Base-by-base conservation (phyloP, 2,113 vertebrate species). In the Perca flavescens region DNA sequence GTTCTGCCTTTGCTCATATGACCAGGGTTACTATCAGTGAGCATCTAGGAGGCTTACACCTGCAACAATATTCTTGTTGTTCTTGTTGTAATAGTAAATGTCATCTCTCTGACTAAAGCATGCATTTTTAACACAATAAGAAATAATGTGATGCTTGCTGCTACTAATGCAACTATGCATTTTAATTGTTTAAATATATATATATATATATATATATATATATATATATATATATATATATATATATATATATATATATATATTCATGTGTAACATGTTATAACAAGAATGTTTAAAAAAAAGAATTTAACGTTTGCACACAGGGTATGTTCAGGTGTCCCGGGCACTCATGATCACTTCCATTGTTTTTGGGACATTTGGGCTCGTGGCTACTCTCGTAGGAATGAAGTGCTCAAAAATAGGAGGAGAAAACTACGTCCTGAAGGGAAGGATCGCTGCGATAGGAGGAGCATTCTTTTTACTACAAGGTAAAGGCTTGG, bases 311-410 rank as follows among this genome's bases (percentile, higher is more conserved):
- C 70, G 40, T 85, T 75, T 87, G 34, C 49, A 52, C 10, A 69
- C 86, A 98, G 97, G 96, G 31, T 97, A 95, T 52, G 84, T 98
- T 61, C 97, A 97, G 87, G 97, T 95, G 28, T 96, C 95, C 34
- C 95, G 97, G 12, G 97, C 97, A 0, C 94, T 98, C 68, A 97
- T 98, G 96, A 97, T 98, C 34, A 86, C 93, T 0, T 86, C 96
- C 9, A 91, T 97, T 50, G 87, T 96, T 56, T 88, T 97, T 70
- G 96, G 97, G 54, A 91, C 89, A 0, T 94, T 97, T 13, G 97
- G 96, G 6, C 80, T 96, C 1, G 73, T 94, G 28, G 86, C 90
- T 0, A 94, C 95, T 43, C 90, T 97, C 15, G 19, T 86, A 15
- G 97, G 97, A 3, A 94, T 98, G 90, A 93, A 95, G 80, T 98